Evolutionary conservation across 2,797 vertebrate genomes (phyloP).

Genomic region (Hyperoplus lanceolatus): DNA sequence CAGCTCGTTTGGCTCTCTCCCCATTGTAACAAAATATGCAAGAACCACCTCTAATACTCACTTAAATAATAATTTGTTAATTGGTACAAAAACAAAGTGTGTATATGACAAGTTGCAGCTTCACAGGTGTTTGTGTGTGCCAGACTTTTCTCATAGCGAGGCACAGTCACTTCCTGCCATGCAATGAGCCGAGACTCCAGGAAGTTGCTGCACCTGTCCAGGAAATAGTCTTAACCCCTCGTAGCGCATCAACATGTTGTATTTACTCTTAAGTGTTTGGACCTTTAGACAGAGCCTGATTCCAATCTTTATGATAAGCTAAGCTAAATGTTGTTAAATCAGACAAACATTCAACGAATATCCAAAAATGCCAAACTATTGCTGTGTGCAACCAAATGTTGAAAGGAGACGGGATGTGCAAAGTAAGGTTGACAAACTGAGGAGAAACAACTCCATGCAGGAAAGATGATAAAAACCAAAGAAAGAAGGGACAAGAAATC

Average conservation of each 20-base stretch:
- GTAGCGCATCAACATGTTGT: not conserved
- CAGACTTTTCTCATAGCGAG: not conserved
- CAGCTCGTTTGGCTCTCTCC: not conserved
- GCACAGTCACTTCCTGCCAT: not conserved
- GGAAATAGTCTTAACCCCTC: not conserved
- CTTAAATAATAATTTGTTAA: not conserved
- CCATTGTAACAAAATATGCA: not conserved
- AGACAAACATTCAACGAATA: not conserved
- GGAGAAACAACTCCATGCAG: not conserved
- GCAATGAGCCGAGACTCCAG: not conserved
- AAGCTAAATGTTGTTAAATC: not conserved
- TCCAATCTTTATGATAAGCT: not conserved
- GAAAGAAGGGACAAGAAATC: not conserved
- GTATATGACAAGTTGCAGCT: not conserved
- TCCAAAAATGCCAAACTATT: not conserved
- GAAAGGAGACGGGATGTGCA: not conserved
- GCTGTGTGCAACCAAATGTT: constrained; percentile 21
- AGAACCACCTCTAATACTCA: not conserved
- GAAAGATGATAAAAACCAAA: not conserved
- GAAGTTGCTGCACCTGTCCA: not conserved
- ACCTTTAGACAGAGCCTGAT: not conserved
- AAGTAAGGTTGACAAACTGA: not conserved
- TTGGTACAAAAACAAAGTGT: not conserved
- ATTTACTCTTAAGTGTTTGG: not conserved
- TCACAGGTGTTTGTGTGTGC: not conserved